Evolutionary conservation across 1,140 invertebrate genomes (phyloP).

Genomic region (Zaprionus ornatus): DNA sequence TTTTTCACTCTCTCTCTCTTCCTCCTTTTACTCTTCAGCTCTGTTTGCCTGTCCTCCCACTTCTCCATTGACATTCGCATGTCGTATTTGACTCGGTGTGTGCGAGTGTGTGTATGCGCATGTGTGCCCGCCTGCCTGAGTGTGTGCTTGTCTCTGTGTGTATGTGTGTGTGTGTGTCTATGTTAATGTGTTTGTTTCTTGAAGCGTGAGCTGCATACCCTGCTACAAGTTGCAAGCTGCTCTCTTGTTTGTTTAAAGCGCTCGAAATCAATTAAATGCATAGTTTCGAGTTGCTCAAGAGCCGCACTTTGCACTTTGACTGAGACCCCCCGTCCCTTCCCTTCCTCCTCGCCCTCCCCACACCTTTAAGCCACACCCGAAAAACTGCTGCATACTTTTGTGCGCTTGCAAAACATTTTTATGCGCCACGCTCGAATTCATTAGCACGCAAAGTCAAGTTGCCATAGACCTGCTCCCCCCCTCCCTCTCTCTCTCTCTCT

Average conservation of each 20-base stretch:
- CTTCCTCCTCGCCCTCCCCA: not conserved
- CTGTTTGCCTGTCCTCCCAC: slow-evolving; percentile 18
- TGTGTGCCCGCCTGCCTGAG: slow-evolving; percentile 1
- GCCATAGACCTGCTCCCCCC: not conserved
- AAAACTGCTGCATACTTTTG: slow-evolving; percentile 57
- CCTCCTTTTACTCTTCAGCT: not conserved
- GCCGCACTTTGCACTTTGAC: slow-evolving; percentile 36
- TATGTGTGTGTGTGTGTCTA: slow-evolving; percentile 33
- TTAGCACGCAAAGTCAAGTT: slow-evolving; percentile 59
- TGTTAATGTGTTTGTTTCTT: slow-evolving; percentile 57
- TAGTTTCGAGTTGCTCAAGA: slow-evolving; percentile 70
- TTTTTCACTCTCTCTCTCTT: not conserved
- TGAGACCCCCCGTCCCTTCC: not conserved
- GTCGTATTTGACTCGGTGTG: not conserved
- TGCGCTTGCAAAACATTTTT: slow-evolving; percentile 64
- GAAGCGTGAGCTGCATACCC: slow-evolving; percentile 38
- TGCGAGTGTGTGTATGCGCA: not conserved
- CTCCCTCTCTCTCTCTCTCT: not conserved
- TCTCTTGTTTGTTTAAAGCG: slow-evolving; percentile 58
- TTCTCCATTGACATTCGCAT: slow-evolving; percentile 18
- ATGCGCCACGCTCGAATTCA: slow-evolving; percentile 73
- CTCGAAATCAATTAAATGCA: slow-evolving; percentile 81
- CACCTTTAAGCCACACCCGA: not conserved
- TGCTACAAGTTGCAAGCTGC: slow-evolving; percentile 1
- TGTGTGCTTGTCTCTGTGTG: slow-evolving; percentile 21